These are phyloP conservation scores for Ormyrus thymus DNA, from an alignment of 2,888 invertebrate species.

Conservation along the genomic window DNA sequence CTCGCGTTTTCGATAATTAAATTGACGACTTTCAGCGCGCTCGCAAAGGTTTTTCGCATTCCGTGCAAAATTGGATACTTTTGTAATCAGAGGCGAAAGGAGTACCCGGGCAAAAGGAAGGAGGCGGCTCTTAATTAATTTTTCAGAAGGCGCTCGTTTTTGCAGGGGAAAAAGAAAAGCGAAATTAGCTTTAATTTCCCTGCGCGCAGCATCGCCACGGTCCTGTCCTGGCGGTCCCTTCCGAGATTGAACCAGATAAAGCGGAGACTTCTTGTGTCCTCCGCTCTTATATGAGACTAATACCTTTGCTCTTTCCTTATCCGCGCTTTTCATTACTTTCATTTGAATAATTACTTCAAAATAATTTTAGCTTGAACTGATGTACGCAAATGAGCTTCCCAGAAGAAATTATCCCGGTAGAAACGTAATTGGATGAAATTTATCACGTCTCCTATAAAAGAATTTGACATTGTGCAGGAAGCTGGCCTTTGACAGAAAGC, in stretches of 20 bases:
- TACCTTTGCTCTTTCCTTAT: neutral
- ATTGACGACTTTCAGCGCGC: too few relatives aligned
- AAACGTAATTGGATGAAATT: too few relatives aligned
- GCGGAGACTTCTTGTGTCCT: conserved; percentile 16
- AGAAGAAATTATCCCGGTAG: too few relatives aligned
- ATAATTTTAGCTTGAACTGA: too few relatives aligned
- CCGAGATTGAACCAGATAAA: conserved; percentile 46
- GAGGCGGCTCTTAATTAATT: conserved; percentile 50
- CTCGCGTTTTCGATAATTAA: too few relatives aligned
- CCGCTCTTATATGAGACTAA: conserved; percentile 18
- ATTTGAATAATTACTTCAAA: conserved; percentile 22
- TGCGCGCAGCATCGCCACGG: conserved; percentile 1
- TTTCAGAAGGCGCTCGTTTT: neutral
- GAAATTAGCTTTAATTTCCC: conserved; percentile 47
- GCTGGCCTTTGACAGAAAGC: too few relatives aligned
- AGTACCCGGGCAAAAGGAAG: neutral
- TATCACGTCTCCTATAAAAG: too few relatives aligned
- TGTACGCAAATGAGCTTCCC: too few relatives aligned
- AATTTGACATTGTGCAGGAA: too few relatives aligned
- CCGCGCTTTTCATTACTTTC: neutral
- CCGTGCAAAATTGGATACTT: too few relatives aligned
- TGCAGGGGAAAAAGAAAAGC: conserved; percentile 42
- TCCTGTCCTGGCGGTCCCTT: conserved; percentile 11
- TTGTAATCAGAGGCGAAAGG: too few relatives aligned
- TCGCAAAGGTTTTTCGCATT: too few relatives aligned